A percentile compares a stretch with the other conserved stretches of the same genome.
phyloP scores from a whole-genome alignment of 64 coral and sea anemone species.

The Porites australiensis region DNA sequence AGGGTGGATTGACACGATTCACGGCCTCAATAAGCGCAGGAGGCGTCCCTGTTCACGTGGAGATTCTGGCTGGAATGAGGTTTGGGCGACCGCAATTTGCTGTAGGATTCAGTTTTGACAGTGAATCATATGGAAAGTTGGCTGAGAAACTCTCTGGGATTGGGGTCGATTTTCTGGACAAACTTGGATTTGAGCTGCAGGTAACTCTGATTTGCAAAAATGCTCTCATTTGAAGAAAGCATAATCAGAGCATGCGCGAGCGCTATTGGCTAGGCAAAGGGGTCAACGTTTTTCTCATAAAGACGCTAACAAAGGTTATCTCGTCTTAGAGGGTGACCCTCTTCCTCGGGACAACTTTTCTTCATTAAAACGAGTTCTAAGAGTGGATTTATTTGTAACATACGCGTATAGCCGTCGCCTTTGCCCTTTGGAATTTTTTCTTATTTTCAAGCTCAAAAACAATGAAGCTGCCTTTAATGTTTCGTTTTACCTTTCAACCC shows the following conservation, averaged over 20 bases:
- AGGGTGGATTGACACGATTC: slow-evolving; percentile 63
- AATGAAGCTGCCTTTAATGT: too few relatives aligned
- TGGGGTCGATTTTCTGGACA: slow-evolving; percentile 81
- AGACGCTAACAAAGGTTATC: too few relatives aligned
- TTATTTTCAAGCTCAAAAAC: too few relatives aligned
- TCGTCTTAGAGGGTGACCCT: too few relatives aligned
- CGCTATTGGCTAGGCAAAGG: too few relatives aligned
- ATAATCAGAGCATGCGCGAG: too few relatives aligned
- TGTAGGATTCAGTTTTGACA: slow-evolving; percentile 91
- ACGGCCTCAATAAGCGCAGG: slow-evolving; percentile 78
- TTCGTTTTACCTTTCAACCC: background rate
- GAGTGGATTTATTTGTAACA: too few relatives aligned
- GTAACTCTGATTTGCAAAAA: slow-evolving; percentile 14
- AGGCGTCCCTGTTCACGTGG: slow-evolving; percentile 93
- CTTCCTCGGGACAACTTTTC: too few relatives aligned
- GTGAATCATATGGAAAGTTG: slow-evolving; percentile 90
- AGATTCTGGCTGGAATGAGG: slow-evolving; percentile 54
- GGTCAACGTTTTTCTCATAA: too few relatives aligned
- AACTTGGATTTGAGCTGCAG: slow-evolving; percentile 89
- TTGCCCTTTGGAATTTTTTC: too few relatives aligned
- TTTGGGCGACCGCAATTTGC: slow-evolving; percentile 66
- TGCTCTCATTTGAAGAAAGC: background rate
- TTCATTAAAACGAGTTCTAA: too few relatives aligned
- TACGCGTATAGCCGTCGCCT: too few relatives aligned
- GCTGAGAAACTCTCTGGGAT: slow-evolving; percentile 85